A percentile compares a stretch with the other conserved stretches of the same genome.
These are phyloP conservation scores for Tringa solitaria DNA, from an alignment of 2,113 vertebrate species.

Conservation along the genomic window DNA sequence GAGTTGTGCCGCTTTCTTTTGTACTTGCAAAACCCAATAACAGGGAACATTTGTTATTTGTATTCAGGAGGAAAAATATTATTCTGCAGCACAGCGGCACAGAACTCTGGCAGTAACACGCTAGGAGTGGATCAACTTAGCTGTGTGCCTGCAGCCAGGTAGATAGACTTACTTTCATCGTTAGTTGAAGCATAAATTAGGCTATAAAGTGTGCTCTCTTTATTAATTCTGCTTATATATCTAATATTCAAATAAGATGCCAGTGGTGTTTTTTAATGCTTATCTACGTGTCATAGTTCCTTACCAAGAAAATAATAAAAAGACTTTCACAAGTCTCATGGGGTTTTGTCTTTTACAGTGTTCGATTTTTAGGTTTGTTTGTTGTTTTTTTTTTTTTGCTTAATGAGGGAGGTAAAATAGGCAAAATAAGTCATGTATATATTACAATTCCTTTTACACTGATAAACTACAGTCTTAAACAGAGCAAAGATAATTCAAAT, in stretches of 20 bases:
- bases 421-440: not conserved
- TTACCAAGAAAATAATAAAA: not conserved
- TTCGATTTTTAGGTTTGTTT: not conserved
- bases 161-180: not conserved
- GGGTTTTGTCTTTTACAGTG: not conserved
- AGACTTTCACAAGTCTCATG: not conserved
- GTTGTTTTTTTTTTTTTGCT: not conserved
- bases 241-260: constrained; percentile 6
- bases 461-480: not conserved
- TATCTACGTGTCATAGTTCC: not conserved
- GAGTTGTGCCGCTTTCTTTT: constrained; percentile 5
- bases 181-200: not conserved
- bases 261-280: constrained; percentile 5
- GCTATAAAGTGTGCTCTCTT: not conserved
- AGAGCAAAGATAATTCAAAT: constrained; percentile 43
- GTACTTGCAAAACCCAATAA: constrained; percentile 24
- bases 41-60: constrained; percentile 36
- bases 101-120: not conserved
- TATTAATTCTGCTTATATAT: not conserved
- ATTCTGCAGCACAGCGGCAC: not conserved
- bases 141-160: constrained; percentile 46
- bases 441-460: not conserved
- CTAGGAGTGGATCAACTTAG: not conserved
- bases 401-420: not conserved
- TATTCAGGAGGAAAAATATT: constrained; percentile 45